Conservation (phyloP, 2,797 vertebrate species). For the Simalia tracyae region DNA sequence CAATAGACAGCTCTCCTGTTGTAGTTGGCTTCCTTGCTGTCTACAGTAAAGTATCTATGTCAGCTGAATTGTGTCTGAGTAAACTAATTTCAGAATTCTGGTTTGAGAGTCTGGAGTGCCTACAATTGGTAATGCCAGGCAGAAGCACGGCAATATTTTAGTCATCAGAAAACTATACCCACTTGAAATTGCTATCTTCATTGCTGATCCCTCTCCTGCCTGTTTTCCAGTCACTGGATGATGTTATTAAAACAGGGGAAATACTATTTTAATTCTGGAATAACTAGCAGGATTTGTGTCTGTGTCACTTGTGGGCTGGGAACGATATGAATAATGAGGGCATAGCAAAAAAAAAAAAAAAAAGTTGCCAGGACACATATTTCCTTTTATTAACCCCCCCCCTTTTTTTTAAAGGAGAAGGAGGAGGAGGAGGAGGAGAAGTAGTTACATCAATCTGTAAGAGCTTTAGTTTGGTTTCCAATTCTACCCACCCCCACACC, state of each 20-base stretch:
- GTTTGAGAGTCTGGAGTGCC: not conserved
- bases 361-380: too few relatives aligned
- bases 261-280: not conserved
- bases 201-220: not conserved
- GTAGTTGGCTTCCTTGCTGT: not conserved
- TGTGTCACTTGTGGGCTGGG: not conserved
- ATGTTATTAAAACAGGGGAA: not conserved
- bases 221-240: not conserved
- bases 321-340: not conserved
- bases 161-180: not conserved
- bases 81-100: not conserved
- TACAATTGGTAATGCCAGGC: not conserved
- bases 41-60: not conserved
- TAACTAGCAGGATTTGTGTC: not conserved
- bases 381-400: too few relatives aligned
- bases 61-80: not conserved
- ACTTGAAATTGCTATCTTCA: not conserved
- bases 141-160: not conserved
- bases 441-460: not conserved
- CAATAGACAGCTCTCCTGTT: not conserved
- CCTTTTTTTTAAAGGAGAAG: not conserved
- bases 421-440: not conserved
- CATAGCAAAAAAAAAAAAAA: not conserved
- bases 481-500: conserved; percentile 1
- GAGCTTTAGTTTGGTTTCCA: conserved; percentile 12